phyloP scores from a whole-genome alignment of 2,797 vertebrate species.

The Gastrophryne carolinensis region DNA sequence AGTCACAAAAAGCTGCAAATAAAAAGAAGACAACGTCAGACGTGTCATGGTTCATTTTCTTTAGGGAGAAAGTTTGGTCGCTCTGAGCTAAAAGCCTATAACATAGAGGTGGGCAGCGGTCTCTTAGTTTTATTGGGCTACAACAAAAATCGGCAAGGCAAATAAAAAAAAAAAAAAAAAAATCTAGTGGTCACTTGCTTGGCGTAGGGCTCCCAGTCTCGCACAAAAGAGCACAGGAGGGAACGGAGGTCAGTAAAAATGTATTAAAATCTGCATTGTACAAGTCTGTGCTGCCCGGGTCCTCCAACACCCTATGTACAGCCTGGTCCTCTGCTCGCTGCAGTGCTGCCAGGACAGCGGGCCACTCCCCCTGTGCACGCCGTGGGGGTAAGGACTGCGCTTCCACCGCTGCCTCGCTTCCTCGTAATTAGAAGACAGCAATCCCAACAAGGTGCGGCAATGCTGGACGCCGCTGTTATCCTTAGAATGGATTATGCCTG shows the following conservation, averaged over 20 bases:
- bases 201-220: neutral
- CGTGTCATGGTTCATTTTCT: neutral
- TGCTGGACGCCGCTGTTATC: neutral
- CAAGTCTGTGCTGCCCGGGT: conserved; percentile 46
- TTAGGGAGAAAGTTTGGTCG: conserved; percentile 31
- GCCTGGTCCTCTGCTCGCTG: conserved; percentile 24
- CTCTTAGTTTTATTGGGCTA: neutral
- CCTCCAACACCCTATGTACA: conserved; percentile 28
- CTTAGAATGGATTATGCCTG: neutral
- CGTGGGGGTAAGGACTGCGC: no score
- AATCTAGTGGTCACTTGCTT: conserved; percentile 43
- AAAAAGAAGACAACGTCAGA: neutral
- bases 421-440: neutral
- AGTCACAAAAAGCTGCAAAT: conserved; percentile 7
- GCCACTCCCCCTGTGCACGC: neutral
- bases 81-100: conserved; percentile 27
- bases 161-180: neutral
- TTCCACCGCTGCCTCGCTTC: neutral
- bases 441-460: conserved; percentile 28
- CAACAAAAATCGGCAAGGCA: neutral
- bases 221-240: neutral
- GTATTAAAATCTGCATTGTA: conserved; percentile 52
- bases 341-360: conserved; percentile 33
- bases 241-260: conserved; percentile 45
- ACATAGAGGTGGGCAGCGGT: neutral